Conservation (phyloP, 35 echinoderm and acorn worm genomes). For the Diadema setosum region DNA sequence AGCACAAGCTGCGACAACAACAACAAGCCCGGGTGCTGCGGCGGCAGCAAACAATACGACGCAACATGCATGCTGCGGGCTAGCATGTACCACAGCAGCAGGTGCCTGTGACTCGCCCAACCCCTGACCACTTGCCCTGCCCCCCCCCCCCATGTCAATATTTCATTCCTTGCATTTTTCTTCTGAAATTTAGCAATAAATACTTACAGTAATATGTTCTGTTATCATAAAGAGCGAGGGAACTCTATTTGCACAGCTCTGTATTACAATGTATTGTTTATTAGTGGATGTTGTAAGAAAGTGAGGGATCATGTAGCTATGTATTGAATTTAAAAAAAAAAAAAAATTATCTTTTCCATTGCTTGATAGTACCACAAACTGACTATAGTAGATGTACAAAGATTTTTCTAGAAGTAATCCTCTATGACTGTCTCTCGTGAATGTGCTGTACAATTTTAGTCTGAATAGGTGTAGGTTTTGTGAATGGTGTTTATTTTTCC, state of each 20-base stretch:
- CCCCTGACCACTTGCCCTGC: slow-evolving; percentile 83
- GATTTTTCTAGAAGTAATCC: neutral
- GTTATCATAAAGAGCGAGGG: slow-evolving; percentile 32
- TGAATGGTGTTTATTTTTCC: slow-evolving; percentile 21
- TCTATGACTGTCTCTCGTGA: neutral
- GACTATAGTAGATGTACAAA: neutral
- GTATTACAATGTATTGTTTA: no score
- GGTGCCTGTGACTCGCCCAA: slow-evolving; percentile 72
- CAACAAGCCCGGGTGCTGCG: slow-evolving; percentile 60
- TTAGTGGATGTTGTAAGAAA: slow-evolving; percentile 45
- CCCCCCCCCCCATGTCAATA: slow-evolving; percentile 80
- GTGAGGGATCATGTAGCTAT: neutral
- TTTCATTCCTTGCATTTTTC: slow-evolving; percentile 73
- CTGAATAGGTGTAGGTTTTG: slow-evolving; percentile 37
- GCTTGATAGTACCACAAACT: slow-evolving; percentile 22
- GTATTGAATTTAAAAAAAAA: slow-evolving; percentile 16
- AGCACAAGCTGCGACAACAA: slow-evolving; percentile 96
- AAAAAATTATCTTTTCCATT: slow-evolving; percentile 9
- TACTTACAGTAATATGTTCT: neutral
- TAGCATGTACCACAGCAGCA: slow-evolving; percentile 62
- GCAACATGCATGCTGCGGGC: slow-evolving; percentile 38
- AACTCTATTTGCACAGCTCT: slow-evolving; percentile 44
- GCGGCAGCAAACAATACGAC: slow-evolving; percentile 46
- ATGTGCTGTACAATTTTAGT: slow-evolving; percentile 33
- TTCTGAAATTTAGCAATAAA: slow-evolving; percentile 33